phyloP scores from a whole-genome alignment of 2,797 vertebrate species.

The Hylomyscus alleni region DNA sequence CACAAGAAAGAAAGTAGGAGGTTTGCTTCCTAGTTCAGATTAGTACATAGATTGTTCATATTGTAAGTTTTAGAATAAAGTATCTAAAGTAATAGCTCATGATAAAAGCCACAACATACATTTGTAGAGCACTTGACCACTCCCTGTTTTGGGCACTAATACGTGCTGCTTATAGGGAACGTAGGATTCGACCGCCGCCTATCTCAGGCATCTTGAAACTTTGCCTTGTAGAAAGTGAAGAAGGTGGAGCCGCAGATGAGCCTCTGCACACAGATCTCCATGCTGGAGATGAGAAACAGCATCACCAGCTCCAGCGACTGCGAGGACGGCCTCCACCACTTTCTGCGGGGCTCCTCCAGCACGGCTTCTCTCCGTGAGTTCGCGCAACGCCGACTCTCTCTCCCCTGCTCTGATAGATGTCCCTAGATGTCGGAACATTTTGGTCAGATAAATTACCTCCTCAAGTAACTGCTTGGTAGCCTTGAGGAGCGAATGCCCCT shows the following conservation, averaged over 20 bases:
- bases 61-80: conserved; percentile 11
- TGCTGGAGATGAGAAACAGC: conserved; percentile 99
- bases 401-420: background rate
- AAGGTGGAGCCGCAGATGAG: conserved; percentile 96
- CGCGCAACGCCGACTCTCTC: background rate
- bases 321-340: conserved; percentile 96
- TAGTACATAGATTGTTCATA: background rate
- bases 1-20: background rate
- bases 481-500: background rate
- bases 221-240: conserved; percentile 92
- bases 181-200: background rate
- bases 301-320: conserved; percentile 97
- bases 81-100: background rate
- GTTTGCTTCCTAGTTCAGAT: conserved; percentile 45
- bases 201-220: conserved; percentile 41
- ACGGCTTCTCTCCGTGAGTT: conserved; percentile 95
- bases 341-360: conserved; percentile 94
- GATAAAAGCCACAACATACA: conserved; percentile 16
- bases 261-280: conserved; percentile 96
- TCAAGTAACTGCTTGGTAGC: background rate
- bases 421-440: background rate
- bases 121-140: conserved; percentile 20
- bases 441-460: conserved; percentile 18
- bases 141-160: background rate
- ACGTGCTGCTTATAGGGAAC: background rate